Conservation (phyloP, 2,888 invertebrate species). For the Tolmerus cingulatus region DNA sequence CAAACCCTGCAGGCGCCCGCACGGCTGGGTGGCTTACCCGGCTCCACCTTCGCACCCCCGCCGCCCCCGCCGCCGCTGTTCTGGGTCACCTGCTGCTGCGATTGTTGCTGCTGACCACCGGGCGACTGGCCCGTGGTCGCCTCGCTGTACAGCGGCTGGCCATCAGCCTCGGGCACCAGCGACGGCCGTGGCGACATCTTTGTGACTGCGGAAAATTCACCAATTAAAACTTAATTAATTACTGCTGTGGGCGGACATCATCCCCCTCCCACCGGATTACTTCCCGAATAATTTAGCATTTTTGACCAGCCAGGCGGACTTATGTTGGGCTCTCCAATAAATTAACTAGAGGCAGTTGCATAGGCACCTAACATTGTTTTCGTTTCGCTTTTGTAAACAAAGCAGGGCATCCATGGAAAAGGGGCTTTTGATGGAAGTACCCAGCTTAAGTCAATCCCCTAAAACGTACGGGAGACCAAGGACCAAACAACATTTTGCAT, state of each 20-base stretch:
- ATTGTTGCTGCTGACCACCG: slow-evolving; percentile 45
- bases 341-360: background rate
- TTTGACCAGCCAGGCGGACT: background rate
- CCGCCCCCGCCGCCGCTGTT: slow-evolving; percentile 62
- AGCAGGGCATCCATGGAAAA: background rate
- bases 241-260: background rate
- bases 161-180: slow-evolving; percentile 62
- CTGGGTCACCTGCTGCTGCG: slow-evolving; percentile 62
- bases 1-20: slow-evolving; percentile 84
- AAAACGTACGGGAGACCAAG: background rate
- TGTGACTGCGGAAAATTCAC: slow-evolving; percentile 67
- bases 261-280: background rate
- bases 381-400: background rate
- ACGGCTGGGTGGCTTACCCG: slow-evolving; percentile 77
- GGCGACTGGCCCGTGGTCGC: slow-evolving; percentile 60
- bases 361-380: background rate
- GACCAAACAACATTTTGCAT: background rate
- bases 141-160: slow-evolving; percentile 53
- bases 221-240: slow-evolving; percentile 26
- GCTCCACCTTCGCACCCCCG: slow-evolving; percentile 62
- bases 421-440: background rate
- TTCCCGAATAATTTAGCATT: background rate
- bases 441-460: background rate
- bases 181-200: slow-evolving; percentile 76
- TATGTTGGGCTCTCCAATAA: background rate